Conservation (phyloP, 2,797 vertebrate genomes). For the Melopsittacus undulatus region DNA sequence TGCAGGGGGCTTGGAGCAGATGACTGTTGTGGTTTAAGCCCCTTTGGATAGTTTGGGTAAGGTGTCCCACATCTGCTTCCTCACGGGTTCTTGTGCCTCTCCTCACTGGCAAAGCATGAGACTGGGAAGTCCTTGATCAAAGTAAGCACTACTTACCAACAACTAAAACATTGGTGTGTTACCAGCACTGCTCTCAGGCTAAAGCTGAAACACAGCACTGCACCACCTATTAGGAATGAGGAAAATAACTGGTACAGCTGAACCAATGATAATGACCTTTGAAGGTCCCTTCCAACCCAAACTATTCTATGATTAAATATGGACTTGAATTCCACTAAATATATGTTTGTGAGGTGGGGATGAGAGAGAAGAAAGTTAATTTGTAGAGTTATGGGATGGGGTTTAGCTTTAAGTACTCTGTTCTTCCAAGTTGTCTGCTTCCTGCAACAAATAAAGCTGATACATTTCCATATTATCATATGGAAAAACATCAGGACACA, state of each 20-base stretch:
- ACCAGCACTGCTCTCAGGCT: neutral
- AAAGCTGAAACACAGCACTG: neutral
- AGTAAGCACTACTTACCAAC: neutral
- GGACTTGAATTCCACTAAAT: neutral
- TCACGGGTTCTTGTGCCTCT: neutral
- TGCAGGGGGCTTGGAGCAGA: neutral
- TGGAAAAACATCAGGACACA: neutral
- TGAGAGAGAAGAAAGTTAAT: neutral
- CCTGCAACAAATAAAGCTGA: neutral
- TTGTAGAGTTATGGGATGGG: neutral
- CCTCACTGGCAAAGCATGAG: neutral
- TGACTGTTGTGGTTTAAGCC: neutral
- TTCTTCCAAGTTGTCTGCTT: neutral
- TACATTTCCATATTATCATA: neutral
- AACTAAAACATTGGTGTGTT: neutral
- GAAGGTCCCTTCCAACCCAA: neutral
- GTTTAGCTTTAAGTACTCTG: neutral
- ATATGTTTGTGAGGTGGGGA: neutral
- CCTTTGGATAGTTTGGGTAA: neutral
- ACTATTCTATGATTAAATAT: neutral
- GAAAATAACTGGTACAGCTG: neutral
- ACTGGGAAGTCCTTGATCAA: neutral
- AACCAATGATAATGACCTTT: neutral
- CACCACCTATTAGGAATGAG: neutral
- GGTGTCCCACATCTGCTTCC: neutral